Conservation (phyloP, 92 coral and sea anemone species). For the Micromussa lordhowensis region DNA sequence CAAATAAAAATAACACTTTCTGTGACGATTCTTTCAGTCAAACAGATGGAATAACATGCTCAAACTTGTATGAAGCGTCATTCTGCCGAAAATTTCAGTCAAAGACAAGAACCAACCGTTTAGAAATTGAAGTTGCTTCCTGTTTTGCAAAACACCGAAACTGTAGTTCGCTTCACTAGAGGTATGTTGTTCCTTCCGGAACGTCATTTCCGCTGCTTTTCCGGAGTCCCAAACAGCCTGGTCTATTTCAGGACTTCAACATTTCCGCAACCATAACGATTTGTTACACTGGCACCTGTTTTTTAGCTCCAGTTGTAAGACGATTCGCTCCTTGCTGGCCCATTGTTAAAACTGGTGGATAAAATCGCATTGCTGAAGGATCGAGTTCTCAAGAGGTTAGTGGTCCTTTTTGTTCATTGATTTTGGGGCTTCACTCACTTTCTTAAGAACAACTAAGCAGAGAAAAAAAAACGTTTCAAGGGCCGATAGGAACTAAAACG, state of each 20-base stretch:
- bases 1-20: neutral
- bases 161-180: conserved; percentile 1
- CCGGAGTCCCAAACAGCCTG: neutral
- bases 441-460: neutral
- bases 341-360: neutral
- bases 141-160: neutral
- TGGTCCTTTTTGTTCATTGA: neutral
- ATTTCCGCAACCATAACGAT: neutral
- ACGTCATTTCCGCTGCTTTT: conserved; percentile 15
- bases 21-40: neutral
- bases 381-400: neutral
- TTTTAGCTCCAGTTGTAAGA: neutral
- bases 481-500: neutral
- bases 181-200: conserved; percentile 52
- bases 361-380: neutral
- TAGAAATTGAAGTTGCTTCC: conserved; percentile 1
- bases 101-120: neutral
- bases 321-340: neutral
- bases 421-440: neutral
- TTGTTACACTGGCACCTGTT: neutral
- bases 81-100: neutral
- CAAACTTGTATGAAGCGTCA: neutral
- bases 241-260: neutral
- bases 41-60: neutral
- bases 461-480: neutral